Conservation (phyloP, 2,113 vertebrate genomes). For the Diadophis punctatus region DNA sequence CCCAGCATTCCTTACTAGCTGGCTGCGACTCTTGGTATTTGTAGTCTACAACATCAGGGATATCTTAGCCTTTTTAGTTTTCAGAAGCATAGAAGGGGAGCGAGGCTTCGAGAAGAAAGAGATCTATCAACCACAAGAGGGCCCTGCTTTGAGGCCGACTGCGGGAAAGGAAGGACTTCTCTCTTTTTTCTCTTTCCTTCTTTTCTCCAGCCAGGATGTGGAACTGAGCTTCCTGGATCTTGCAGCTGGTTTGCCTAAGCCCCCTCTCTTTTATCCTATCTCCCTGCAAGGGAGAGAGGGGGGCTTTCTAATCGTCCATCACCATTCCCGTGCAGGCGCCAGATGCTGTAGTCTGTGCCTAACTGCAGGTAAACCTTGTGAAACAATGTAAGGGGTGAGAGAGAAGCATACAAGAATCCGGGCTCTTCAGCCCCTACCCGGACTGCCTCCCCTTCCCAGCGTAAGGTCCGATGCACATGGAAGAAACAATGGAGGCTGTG, state of each 20-base stretch:
- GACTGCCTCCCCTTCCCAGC: neutral
- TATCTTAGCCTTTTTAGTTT: neutral
- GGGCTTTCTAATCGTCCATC: neutral
- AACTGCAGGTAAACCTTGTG: constrained; percentile 7
- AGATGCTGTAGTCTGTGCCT: neutral
- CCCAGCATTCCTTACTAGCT: neutral
- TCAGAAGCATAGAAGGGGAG: neutral
- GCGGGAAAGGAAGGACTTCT: neutral
- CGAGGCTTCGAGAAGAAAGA: neutral
- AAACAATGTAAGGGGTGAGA: neutral
- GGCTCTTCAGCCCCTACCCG: neutral
- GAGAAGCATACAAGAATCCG: neutral
- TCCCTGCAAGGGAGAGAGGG: neutral
- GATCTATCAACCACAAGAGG: constrained; percentile 17
- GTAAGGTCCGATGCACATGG: neutral
- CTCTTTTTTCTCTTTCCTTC: neutral
- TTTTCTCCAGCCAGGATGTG: constrained; percentile 26
- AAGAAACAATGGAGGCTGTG: constrained; percentile 9
- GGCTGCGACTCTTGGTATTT: neutral
- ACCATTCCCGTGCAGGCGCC: neutral
- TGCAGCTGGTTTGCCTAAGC: neutral
- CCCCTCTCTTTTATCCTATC: neutral
- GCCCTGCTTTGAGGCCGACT: neutral
- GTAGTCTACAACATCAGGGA: neutral
- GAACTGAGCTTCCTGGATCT: constrained; percentile 12